Base-by-base conservation (phyloP, 2,888 invertebrate species). In the Tetramorium bicarinatum region DNA sequence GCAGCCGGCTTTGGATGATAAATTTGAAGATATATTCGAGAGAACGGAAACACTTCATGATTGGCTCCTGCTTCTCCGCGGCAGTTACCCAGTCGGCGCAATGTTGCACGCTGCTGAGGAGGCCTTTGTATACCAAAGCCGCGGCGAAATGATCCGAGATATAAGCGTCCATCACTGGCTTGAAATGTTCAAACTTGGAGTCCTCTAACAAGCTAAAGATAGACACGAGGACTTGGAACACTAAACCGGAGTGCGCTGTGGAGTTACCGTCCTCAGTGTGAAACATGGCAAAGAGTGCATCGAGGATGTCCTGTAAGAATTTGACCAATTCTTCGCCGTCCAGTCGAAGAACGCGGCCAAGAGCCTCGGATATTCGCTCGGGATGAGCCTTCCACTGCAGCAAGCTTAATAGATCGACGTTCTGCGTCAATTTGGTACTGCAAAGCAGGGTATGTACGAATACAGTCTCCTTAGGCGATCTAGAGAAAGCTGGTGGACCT, bases 401-500 rank as follows among this genome's bases (percentile, higher is more conserved):
- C 62, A 99, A 95, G 7, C 98, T 98, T 85, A 99, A 95, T 47
- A 99, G 95, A 95, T 99, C 99, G 92, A 97, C 97, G 93, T 99
- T 99, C 95, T 99, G 99, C 0, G 99, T 99, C 11, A 99, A 95
- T 95, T 99, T 99, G n/a, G 99, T 99, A 34, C 99, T 99, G 94
- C 99, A 99, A 38, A 99, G 95, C 59, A 98, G 94, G 0, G 99
- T 98, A 91, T 96, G 97, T 13, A 99, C 96, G 61, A 96, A 96
- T 84, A 99, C 97, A 18, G 97, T 96, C 95, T 99, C 99, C 94
- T 98, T 98, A 87, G 97, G 96, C 88, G 98, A 98, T 91, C 97
- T 96, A 87, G 97, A 96, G 95, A 98, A 98, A 3, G 94, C 89
- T 6, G 93, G 86, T 0, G 91, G 86, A 11, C 93, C 94, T 94